Evolutionary conservation across 1,140 invertebrate genomes (phyloP).

Genomic region (Zaprionus davidi): DNA sequence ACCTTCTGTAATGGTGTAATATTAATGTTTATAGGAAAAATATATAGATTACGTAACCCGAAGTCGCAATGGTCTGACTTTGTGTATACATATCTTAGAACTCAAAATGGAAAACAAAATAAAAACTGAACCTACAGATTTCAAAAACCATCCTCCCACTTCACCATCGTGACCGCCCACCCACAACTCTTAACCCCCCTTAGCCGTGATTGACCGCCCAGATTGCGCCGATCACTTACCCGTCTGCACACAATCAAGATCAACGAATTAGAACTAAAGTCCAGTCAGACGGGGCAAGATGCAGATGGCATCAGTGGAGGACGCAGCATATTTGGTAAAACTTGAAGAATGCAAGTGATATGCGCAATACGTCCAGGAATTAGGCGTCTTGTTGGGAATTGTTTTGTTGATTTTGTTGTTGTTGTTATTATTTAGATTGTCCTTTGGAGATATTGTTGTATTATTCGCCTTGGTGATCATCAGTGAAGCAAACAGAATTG

Average conservation of each 20-base stretch:
- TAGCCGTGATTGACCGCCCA: slow-evolving; percentile 36
- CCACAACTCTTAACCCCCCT: not conserved
- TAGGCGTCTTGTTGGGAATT: not conserved
- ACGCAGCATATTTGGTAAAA: not conserved
- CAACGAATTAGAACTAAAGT: slow-evolving; percentile 73
- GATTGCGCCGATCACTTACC: slow-evolving; percentile 83
- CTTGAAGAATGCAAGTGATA: not conserved
- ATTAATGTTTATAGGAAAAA: slow-evolving; percentile 58
- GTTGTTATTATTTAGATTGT: slow-evolving; percentile 1
- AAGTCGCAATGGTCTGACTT: slow-evolving; percentile 4
- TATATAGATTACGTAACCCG: not conserved
- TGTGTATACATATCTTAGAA: slow-evolving; percentile 15
- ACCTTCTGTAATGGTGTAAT: slow-evolving; percentile 82
- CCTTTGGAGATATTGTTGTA: not conserved
- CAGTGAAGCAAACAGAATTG: not conserved
- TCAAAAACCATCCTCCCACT: not conserved
- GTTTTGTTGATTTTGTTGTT: not conserved
- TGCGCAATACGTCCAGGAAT: slow-evolving; percentile 4
- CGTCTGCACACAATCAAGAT: slow-evolving; percentile 62
- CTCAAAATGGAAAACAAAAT: slow-evolving; percentile 15
- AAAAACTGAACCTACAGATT: slow-evolving; percentile 6
- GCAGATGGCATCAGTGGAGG: slow-evolving; percentile 17
- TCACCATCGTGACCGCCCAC: not conserved
- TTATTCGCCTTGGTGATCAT: not conserved
- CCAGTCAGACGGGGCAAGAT: slow-evolving; percentile 30